Conservation (phyloP, 2,797 vertebrate genomes). For the Sylvilagus floridanus region DNA sequence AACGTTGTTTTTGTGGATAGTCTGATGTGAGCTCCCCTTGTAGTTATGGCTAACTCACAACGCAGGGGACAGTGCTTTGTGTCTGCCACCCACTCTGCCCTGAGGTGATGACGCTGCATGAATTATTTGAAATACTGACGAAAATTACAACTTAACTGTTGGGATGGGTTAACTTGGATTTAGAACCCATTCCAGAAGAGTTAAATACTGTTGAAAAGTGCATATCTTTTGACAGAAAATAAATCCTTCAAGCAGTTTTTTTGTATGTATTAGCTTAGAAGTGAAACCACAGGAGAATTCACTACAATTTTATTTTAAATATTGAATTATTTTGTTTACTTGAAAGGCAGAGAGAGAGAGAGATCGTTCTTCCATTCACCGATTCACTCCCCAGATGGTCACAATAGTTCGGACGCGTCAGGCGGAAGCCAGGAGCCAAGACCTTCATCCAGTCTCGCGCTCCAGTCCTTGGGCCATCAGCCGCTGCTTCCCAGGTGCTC, state of each 20-base stretch:
- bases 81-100: background rate
- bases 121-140: background rate
- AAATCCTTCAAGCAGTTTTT: background rate
- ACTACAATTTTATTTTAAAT: background rate
- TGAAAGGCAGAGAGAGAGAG: too few relatives aligned
- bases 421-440: too few relatives aligned
- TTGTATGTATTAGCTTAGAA: background rate
- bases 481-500: too few relatives aligned
- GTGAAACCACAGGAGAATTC: background rate
- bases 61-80: background rate
- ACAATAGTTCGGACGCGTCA: too few relatives aligned
- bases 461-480: too few relatives aligned
- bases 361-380: too few relatives aligned
- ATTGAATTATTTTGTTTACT: too few relatives aligned
- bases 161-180: background rate
- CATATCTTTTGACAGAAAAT: slow-evolving; percentile 23
- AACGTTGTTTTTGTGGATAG: slow-evolving; percentile 24
- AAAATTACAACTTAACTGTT: background rate
- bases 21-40: background rate
- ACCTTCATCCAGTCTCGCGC: too few relatives aligned
- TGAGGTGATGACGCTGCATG: background rate
- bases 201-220: slow-evolving; percentile 1
- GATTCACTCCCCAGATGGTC: too few relatives aligned
- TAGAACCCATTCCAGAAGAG: slow-evolving; percentile 8
- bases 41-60: background rate